Percentiles rank a stretch among this genome's conserved stretches.
phyloP scores from a whole-genome alignment of 2,797 vertebrate species.

The Platalea minor region DNA sequence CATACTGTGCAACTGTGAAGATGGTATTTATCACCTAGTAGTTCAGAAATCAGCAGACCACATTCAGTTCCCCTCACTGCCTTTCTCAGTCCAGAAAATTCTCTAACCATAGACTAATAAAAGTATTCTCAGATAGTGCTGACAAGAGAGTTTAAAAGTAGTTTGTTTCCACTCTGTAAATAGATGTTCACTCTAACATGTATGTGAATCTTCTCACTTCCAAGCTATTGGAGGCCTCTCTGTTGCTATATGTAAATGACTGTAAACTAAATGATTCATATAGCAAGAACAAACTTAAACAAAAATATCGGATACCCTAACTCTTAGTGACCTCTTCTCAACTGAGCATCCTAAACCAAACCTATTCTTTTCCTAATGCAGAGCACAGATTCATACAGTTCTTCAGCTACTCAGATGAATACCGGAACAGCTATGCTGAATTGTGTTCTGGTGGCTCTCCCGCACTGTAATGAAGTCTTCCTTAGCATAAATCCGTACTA shows the following conservation, averaged over 20 bases:
- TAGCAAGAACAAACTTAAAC: background rate
- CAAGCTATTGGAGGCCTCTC: background rate
- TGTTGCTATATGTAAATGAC: background rate
- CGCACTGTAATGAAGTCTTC: background rate
- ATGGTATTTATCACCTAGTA: background rate
- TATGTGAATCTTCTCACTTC: background rate
- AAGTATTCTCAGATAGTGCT: slow-evolving; percentile 2
- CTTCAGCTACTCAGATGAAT: background rate
- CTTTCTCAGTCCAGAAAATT: slow-evolving; percentile 7
- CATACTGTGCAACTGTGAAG: background rate
- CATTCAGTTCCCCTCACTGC: background rate
- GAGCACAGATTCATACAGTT: background rate
- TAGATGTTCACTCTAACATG: background rate
- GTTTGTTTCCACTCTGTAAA: slow-evolving; percentile 25
- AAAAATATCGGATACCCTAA: background rate
- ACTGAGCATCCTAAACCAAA: background rate
- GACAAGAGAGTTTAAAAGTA: slow-evolving; percentile 20
- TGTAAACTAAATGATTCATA: background rate
- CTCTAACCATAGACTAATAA: background rate
- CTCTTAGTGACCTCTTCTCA: background rate
- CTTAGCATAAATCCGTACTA: background rate
- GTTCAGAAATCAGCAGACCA: background rate
- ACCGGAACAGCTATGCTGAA: background rate
- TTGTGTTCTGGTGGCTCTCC: background rate
- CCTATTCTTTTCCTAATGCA: background rate